phyloP scores from a whole-genome alignment of 1,140 invertebrate species.

The Platorchestia sp. region DNA sequence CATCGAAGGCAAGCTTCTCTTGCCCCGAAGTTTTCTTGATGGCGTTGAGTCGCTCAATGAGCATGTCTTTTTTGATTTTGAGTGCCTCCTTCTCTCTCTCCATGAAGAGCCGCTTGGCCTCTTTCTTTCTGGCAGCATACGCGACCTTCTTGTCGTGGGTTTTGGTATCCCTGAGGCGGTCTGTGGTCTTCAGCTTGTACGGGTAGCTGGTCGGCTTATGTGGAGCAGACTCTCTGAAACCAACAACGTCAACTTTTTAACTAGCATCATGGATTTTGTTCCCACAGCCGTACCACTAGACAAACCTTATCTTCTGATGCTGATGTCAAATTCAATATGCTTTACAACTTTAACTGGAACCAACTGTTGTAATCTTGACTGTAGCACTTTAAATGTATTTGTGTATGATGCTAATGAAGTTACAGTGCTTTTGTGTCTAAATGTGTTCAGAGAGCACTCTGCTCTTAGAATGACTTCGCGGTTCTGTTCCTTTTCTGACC shows the following conservation, averaged over 20 bases:
- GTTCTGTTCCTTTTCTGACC: too few species aligned
- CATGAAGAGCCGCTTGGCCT: not conserved
- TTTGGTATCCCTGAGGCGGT: not conserved
- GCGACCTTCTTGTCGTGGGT: conserved; percentile 41
- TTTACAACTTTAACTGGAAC: not conserved
- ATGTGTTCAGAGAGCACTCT: too few species aligned
- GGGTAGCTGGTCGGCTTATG: conserved; percentile 2
- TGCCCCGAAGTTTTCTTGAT: conserved; percentile 44
- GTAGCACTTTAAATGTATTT: too few species aligned
- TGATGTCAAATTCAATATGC: not conserved
- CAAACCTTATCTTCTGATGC: not conserved
- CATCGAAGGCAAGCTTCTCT: conserved; percentile 37
- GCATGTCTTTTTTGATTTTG: conserved; percentile 42
- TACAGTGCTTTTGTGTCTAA: too few species aligned
- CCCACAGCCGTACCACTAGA: not conserved
- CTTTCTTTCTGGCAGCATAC: not conserved
- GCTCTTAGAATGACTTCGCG: too few species aligned
- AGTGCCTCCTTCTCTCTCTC: conserved; percentile 18
- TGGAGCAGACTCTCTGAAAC: not conserved
- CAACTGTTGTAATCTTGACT: too few species aligned
- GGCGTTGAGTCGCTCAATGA: conserved; percentile 9
- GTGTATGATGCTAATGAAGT: too few species aligned
- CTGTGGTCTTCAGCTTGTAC: conserved; percentile 10
- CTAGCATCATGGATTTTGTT: not conserved
- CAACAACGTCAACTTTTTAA: not conserved